phyloP scores from a whole-genome alignment of 1,140 invertebrate species.

The Brachionus manjavacas region DNA sequence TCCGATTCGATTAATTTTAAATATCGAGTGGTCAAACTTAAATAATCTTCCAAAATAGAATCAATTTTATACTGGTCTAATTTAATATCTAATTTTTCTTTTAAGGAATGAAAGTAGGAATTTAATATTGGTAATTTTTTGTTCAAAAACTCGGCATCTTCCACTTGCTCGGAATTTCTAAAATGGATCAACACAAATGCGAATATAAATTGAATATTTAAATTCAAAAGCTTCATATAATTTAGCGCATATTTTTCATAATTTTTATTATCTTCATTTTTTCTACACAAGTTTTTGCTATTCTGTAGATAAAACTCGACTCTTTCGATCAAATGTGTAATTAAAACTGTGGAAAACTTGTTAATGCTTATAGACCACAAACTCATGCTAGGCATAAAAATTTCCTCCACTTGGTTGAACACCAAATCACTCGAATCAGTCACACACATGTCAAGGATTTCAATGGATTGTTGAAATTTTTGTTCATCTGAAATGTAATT shows the following conservation, averaged over 20 bases:
- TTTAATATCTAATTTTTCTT: slow-evolving; percentile 26
- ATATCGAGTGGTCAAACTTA: slow-evolving; percentile 23
- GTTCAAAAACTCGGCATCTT: background rate
- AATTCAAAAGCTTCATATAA: slow-evolving; percentile 20
- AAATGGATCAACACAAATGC: slow-evolving; percentile 32
- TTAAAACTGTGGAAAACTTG: slow-evolving; percentile 8
- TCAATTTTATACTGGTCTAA: slow-evolving; percentile 8
- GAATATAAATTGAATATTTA: slow-evolving; percentile 33
- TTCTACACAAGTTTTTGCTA: background rate
- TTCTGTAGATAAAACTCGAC: background rate
- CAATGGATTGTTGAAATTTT: slow-evolving; percentile 62
- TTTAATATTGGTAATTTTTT: slow-evolving; percentile 19
- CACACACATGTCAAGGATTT: slow-evolving; percentile 32
- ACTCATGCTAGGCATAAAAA: slow-evolving; percentile 6
- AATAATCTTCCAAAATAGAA: slow-evolving; percentile 38
- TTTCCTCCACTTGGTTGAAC: background rate
- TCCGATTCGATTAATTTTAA: background rate
- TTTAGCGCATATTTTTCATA: background rate
- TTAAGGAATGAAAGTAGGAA: slow-evolving; percentile 17
- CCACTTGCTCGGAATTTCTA: background rate
- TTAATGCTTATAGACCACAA: slow-evolving; percentile 24
- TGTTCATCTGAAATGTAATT: slow-evolving; percentile 66
- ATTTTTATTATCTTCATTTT: background rate
- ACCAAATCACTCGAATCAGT: slow-evolving; percentile 12
- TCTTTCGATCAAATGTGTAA: slow-evolving; percentile 25